Evolutionary conservation across 2,888 invertebrate genomes (phyloP), one percentile per base, ranked within the genome.

Genomic region (Chesias legatella): DNA sequence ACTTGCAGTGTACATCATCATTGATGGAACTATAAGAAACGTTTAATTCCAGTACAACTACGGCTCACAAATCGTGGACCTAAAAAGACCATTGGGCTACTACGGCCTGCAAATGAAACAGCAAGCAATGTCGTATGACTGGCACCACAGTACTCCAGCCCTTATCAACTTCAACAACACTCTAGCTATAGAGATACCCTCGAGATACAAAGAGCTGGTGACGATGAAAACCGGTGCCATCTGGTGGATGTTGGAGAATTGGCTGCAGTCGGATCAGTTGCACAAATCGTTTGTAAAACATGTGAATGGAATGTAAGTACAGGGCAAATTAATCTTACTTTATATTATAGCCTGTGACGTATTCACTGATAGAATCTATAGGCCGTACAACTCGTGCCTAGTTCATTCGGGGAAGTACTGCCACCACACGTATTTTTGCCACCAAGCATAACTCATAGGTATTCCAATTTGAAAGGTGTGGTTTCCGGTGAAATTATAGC

Each of bases 201-300:
- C 59, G 1, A 65, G 76, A 27, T 76, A 82, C 45, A 76, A 69
- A 21, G 67, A 76, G 6, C 50, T 88, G 48, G 79, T 86, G 25
- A 69, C 73, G 0, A 75, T 79, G 78, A 86, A 86, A 51, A 86
- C 86, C 0, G 84, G 82, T 0, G 75, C 86, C 0, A 64, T 88
- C 8, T 37, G 86, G 23, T 85, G 86, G 85, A 88, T 88, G 88
- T 54, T 88, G 6, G 85, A 86, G 44, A 83, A 85, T 37, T 88
- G 88, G 85, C 51, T 88, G 0, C 79, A 74, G 1, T 60, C 76
- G 0, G 73, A 82, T 35, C 78, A 69, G 60, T 67, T 73, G 43
- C 68, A 81, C 47, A 56, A 63, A 23, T 72, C 83, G 1, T 50
- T 88, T 34, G 70, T 80, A 21, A 74, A 77, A 50, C 85, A 83